These are phyloP conservation scores for Campylomormyrus numenius DNA, from an alignment of 2,113 vertebrate genomes.

Conservation along the genomic window DNA sequence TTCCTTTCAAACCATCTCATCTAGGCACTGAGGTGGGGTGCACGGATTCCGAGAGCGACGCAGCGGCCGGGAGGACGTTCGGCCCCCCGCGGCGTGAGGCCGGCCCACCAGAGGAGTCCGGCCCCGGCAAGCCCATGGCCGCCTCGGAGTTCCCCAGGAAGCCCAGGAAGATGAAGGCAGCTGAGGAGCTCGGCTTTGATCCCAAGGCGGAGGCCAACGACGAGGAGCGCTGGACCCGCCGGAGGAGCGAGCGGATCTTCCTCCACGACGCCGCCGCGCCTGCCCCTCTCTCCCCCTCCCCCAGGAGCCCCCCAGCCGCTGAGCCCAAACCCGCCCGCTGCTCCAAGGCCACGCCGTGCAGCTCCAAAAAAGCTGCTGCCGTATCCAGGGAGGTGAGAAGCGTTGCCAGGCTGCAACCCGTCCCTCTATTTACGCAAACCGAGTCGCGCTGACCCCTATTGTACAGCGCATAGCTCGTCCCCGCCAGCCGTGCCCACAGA, in stretches of 20 bases:
- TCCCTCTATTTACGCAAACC: not conserved
- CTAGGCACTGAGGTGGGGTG: constrained; percentile 85
- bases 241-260: constrained; percentile 94
- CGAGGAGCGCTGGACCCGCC: constrained; percentile 83
- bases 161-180: constrained; percentile 67
- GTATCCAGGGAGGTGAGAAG: constrained; percentile 68
- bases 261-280: constrained; percentile 74
- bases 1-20: not conserved
- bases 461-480: not conserved
- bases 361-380: constrained; percentile 59
- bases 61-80: constrained; percentile 73
- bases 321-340: constrained; percentile 64
- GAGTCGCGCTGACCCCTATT: not conserved
- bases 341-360: constrained; percentile 59
- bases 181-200: constrained; percentile 74
- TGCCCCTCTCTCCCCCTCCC: constrained; percentile 19
- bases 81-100: constrained; percentile 73
- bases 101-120: constrained; percentile 42
- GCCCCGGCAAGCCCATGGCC: constrained; percentile 55
- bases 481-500: not conserved
- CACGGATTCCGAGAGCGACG: constrained; percentile 82
- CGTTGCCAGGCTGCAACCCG: constrained; percentile 47
- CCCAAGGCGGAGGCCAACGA: constrained; percentile 73
- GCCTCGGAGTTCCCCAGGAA: constrained; percentile 57
- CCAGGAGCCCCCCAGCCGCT: constrained; percentile 26